Conservation (phyloP, 2,888 invertebrate genomes). For the Amphipyra tragopoginis region DNA sequence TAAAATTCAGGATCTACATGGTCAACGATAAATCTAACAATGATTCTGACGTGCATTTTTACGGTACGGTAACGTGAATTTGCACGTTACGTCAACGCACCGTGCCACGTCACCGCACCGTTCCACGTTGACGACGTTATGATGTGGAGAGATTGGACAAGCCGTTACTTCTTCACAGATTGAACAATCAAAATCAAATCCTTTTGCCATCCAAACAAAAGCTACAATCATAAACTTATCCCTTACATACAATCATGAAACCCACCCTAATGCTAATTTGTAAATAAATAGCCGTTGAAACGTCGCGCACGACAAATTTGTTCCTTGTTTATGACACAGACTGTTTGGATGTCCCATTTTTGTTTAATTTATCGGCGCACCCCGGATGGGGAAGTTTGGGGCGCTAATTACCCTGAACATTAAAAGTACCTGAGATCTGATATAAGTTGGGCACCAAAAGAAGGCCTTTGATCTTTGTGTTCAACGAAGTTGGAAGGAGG, state of each 20-base stretch:
- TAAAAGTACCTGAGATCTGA: constrained; percentile 57
- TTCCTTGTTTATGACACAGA: constrained; percentile 68
- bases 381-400: constrained; percentile 47
- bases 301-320: constrained; percentile 64
- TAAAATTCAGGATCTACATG: too few relatives aligned
- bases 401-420: constrained; percentile 54
- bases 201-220: constrained; percentile 8
- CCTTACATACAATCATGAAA: constrained; percentile 19
- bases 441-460: constrained; percentile 45
- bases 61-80: too few relatives aligned
- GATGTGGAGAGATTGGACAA: too few relatives aligned
- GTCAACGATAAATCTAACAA: too few relatives aligned
- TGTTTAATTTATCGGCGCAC: constrained; percentile 69
- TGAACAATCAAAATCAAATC: not conserved
- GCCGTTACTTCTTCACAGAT: not conserved
- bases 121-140: too few relatives aligned
- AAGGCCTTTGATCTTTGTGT: constrained; percentile 44
- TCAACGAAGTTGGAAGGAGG: too few relatives aligned
- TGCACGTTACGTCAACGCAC: too few relatives aligned
- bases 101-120: too few relatives aligned
- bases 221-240: constrained; percentile 21
- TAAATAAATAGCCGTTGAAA: constrained; percentile 53
- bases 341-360: constrained; percentile 72
- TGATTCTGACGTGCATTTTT: too few relatives aligned
- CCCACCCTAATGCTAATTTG: constrained; percentile 49